Evolutionary conservation across 2,113 vertebrate genomes (phyloP).

Genomic region (Laticauda laticaudata): DNA sequence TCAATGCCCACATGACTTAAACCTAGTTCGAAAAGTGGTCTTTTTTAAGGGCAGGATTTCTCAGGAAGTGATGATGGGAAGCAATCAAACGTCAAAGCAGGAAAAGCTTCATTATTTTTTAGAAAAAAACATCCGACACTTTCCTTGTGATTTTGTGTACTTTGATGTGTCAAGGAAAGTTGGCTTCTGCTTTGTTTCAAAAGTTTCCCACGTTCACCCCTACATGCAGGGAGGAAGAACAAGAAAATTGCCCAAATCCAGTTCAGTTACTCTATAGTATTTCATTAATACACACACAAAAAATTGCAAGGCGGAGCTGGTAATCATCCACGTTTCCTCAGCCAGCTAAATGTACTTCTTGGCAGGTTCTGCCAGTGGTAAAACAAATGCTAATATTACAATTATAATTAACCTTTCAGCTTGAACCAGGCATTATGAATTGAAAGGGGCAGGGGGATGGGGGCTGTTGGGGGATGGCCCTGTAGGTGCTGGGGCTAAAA

Average conservation of each 20-base stretch:
- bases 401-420: slow-evolving; percentile 62
- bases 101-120: not conserved
- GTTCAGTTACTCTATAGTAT: slow-evolving; percentile 44
- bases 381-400: slow-evolving; percentile 52
- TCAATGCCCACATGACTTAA: slow-evolving; percentile 39
- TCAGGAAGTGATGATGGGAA: slow-evolving; percentile 24
- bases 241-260: slow-evolving; percentile 37
- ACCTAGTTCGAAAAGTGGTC: slow-evolving; percentile 29
- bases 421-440: slow-evolving; percentile 40
- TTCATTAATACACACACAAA: slow-evolving; percentile 46
- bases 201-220: slow-evolving; percentile 1
- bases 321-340: slow-evolving; percentile 51
- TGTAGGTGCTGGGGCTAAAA: slow-evolving; percentile 21
- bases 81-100: not conserved
- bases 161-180: slow-evolving; percentile 21
- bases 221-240: not conserved
- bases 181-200: slow-evolving; percentile 31
- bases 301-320: slow-evolving; percentile 26
- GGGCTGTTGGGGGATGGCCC: not conserved
- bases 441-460: not conserved
- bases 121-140: not conserved
- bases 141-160: not conserved
- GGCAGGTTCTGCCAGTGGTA: slow-evolving; percentile 41
- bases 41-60: not conserved
- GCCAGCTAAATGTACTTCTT: slow-evolving; percentile 49